phyloP scores from a whole-genome alignment of 2,797 vertebrate species.

The Furcifer pardalis region DNA sequence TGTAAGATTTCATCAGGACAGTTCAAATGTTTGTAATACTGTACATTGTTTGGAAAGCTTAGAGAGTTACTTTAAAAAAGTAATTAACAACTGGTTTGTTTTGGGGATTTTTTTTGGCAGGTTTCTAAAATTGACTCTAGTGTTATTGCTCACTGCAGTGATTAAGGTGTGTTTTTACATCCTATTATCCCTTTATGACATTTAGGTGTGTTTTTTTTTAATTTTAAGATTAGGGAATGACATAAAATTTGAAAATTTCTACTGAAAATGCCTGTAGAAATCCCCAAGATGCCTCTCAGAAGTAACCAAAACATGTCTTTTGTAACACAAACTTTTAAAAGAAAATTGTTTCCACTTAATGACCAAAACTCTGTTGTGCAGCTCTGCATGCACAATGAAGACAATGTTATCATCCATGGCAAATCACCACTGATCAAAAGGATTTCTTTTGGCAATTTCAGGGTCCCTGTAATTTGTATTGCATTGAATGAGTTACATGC shows the following conservation, averaged over 20 bases:
- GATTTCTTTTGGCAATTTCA: too few relatives aligned
- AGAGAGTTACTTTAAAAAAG: background rate
- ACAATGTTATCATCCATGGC: too few relatives aligned
- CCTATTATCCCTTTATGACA: too few relatives aligned
- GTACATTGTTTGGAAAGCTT: background rate
- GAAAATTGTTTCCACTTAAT: too few relatives aligned
- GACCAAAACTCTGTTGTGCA: too few relatives aligned
- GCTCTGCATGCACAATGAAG: too few relatives aligned
- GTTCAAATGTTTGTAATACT: background rate
- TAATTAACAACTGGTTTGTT: background rate
- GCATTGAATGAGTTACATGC: too few relatives aligned
- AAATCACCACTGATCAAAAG: too few relatives aligned
- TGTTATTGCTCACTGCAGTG: background rate
- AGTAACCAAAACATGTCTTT: background rate
- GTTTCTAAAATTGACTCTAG: background rate
- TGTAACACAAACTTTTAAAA: background rate
- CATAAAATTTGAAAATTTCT: background rate
- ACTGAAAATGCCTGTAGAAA: background rate
- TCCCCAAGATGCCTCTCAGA: too few relatives aligned
- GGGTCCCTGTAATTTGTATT: too few relatives aligned
- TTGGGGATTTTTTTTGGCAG: background rate
- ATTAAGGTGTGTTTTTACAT: background rate
- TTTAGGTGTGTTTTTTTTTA: background rate
- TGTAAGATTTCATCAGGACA: background rate
- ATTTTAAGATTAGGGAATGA: background rate